Evolutionary conservation across 2,797 vertebrate species (phyloP).

Genomic region (Coilia nasus): DNA sequence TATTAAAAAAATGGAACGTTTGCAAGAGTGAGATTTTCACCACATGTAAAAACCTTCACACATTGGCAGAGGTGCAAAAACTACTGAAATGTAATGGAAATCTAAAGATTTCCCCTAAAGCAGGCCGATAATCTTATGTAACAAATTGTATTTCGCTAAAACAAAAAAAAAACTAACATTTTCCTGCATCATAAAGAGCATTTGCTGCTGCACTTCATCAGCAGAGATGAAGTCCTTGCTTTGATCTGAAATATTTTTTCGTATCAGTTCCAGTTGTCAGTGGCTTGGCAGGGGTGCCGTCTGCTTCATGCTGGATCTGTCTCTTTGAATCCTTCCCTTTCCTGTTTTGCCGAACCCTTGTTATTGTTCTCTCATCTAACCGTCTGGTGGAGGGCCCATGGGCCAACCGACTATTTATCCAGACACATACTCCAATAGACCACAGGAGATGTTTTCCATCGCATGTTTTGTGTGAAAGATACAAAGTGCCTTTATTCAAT

Average conservation of each 20-base stretch:
- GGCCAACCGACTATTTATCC: not conserved
- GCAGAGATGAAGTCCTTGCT: not conserved
- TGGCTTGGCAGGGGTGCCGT: not conserved
- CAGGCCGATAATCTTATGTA: too few relatives aligned
- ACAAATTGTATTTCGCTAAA: not conserved
- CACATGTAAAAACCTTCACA: not conserved
- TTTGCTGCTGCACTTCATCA: not conserved
- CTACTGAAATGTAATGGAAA: not conserved
- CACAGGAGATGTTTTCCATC: slow-evolving; percentile 12
- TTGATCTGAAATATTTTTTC: slow-evolving; percentile 2
- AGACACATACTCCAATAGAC: not conserved
- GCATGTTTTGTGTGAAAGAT: not conserved
- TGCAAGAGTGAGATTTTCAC: not conserved
- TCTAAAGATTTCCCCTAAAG: not conserved
- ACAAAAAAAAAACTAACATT: not conserved
- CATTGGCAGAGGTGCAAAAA: not conserved
- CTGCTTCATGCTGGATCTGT: not conserved
- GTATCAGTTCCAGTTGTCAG: slow-evolving; percentile 15
- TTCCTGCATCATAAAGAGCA: not conserved
- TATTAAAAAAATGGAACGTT: not conserved
- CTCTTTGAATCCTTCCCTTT: slow-evolving; percentile 1
- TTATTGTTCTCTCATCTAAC: slow-evolving; percentile 1
- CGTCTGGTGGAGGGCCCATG: not conserved
- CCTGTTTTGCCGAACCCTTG: not conserved
- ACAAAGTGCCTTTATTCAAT: not conserved